Percentiles rank a stretch among this genome's conserved stretches.
Conservation (phyloP, 2,888 invertebrate genomes). For the Pristionchus exspectatus region DNA sequence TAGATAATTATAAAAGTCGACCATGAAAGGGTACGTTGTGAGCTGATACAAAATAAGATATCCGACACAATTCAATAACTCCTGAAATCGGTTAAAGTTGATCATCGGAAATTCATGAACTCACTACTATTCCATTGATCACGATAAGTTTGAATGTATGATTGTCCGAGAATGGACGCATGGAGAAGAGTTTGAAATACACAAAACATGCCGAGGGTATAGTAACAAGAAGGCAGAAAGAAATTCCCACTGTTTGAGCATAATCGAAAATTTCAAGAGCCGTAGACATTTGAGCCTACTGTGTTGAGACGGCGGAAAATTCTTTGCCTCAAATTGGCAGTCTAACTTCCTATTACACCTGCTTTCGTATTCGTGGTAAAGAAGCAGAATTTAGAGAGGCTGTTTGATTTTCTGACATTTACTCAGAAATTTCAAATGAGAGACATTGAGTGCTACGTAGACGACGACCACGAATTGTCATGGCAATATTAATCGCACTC, state of each 20-base stretch:
- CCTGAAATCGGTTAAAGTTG: background rate
- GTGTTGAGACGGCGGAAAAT: too few relatives aligned
- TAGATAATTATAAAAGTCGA: background rate
- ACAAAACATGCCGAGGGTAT: background rate
- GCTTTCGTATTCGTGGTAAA: background rate
- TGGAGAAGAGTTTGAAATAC: background rate
- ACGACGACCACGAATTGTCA: too few relatives aligned
- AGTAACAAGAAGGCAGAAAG: background rate
- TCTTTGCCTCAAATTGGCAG: background rate
- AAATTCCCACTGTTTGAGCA: background rate
- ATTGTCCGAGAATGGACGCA: background rate
- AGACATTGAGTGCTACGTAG: too few relatives aligned
- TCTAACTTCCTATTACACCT: background rate
- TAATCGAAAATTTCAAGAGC: background rate
- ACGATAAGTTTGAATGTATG: constrained; percentile 11
- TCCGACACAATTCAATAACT: background rate
- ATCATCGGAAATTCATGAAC: too few relatives aligned
- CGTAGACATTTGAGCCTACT: background rate
- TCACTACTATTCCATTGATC: background rate
- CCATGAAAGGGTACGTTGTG: background rate
- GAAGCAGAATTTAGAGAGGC: background rate
- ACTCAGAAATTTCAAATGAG: too few relatives aligned
- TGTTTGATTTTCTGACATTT: too few relatives aligned
- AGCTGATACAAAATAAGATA: background rate
- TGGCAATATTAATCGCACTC: too few relatives aligned